Evolutionary conservation across 2,113 vertebrate species (phyloP), one percentile per base, ranked within the genome.

Genomic region (Elaphurus davidianus): DNA sequence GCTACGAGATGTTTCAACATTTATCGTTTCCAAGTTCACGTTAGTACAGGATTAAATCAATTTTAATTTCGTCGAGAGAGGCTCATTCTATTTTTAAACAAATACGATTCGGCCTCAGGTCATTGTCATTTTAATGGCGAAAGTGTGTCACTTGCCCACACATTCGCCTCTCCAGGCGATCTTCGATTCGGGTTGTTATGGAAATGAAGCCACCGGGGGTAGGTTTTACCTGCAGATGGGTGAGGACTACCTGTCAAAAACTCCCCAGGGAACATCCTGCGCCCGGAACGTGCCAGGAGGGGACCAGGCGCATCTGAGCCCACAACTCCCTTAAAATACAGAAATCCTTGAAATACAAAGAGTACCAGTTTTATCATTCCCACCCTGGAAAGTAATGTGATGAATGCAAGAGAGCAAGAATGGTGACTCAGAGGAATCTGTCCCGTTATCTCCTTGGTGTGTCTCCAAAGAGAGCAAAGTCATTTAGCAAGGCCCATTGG

Each of bases 151-250:
- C 67, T 93, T 78, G 40, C 96, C 93, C 96, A 93, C 97, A 59
- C 92, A 25, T 12, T 57, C n/a, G 45, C 59, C 67, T 90, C 98
- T 98, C 94, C 83, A 86, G 57, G 30, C n/a, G 47, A 27, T 12
- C 30, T 76, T 90, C 25, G 0, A 97, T 87, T n/a, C 30, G 85
- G 90, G 93, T 78, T 43, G 97, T 94, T 91, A 97, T 43, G 93
- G 97, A 98, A 98, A 98, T 96, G 7, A 30, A 97, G 96, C 97
- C 93, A 67, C 97, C 95, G 92, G 92, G 96, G 93, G 76, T 82
- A 99, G 98, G 98, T 98, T 99, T 99, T 97, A 99, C 98, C 98
- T 98, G 97, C 98, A 98, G 98, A 99, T 98, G 99, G 97, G 96
- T 99, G 98, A 59, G 40, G 54, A 99, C 98, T 99, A 98, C 97